Evolutionary conservation across 2,888 invertebrate species (phyloP), one percentile per base, ranked within the genome.

Genomic region (Cryptocephalus primarius): DNA sequence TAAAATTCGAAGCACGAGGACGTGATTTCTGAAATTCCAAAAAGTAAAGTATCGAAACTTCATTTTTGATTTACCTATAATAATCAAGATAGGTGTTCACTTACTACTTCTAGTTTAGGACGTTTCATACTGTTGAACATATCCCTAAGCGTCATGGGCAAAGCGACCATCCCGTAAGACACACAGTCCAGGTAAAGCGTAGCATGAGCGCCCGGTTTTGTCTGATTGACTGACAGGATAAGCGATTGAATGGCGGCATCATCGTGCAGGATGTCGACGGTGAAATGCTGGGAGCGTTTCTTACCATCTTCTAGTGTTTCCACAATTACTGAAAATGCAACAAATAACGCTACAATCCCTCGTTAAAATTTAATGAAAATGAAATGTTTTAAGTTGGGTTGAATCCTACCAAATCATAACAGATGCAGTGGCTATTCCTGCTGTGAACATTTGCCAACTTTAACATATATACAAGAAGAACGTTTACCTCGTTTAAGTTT

Each of bases 181-280:
- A 73, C 72, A 61, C 85, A 86, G 56, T 83, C 82, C 4, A 80
- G 73, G 56, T 78, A 78, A 32, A 87, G 67, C 54, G 79, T 78
- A 13, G 83, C 75, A 52, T 75, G 75, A 2, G 77, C 76, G 1
- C 77, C 72, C 0, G 78, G 76, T 50, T 75, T 72, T 14, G 61
- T 65, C 60, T 80, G 80, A 54, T 74, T 72, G 2, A 80, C 69
- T 9, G 70, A 64, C 40, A 80, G 58, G 38, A 79, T 69, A 22
- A 83, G 67, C 9, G 78, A 78, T 45, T 78, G 70, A 4, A 82
- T 70, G 0, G 78, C 64, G 4, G 75, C 72, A 1, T 74, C 72
- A 13, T 75, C 74, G 41, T 75, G 69, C 41, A 80, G 64, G 9
- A 74, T 70, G 32, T 78, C 78, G 14, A 83, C 72, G 8, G 75